Percentiles rank a stretch among this genome's conserved stretches.
Conservation (phyloP, 1,140 invertebrate genomes). For the Vollenhovia emeryi region DNA sequence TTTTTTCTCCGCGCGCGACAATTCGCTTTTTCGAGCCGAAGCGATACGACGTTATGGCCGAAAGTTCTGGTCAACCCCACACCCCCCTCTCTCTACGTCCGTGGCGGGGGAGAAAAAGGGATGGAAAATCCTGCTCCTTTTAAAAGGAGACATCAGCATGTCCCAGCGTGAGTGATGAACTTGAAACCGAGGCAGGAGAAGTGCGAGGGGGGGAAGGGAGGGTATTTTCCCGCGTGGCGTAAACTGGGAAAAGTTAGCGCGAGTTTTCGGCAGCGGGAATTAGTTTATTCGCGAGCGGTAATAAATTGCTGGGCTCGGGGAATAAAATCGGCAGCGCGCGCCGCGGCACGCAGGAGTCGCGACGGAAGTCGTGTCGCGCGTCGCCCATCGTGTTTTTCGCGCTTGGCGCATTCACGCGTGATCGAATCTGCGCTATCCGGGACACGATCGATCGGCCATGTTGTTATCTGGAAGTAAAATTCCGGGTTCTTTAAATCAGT, state of each 20-base stretch:
- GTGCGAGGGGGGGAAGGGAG: too few species aligned
- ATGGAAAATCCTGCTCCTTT: slow-evolving; percentile 14
- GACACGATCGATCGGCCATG: slow-evolving; percentile 19
- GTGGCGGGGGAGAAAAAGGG: neutral
- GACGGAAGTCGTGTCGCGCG: too few species aligned
- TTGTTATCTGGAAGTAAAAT: slow-evolving; percentile 58
- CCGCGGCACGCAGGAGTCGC: neutral
- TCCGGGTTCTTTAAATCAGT: slow-evolving; percentile 46
- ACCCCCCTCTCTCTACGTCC: neutral
- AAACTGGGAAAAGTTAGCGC: slow-evolving; percentile 15
- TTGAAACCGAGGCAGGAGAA: slow-evolving; percentile 6
- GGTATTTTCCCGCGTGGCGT: slow-evolving; percentile 10
- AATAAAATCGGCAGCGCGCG: slow-evolving; percentile 27
- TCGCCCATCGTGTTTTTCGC: too few species aligned
- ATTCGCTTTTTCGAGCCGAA: slow-evolving; percentile 33
- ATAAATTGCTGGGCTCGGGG: slow-evolving; percentile 32
- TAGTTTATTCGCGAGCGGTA: slow-evolving; percentile 47
- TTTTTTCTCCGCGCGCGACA: slow-evolving; percentile 11
- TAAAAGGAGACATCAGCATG: slow-evolving; percentile 25
- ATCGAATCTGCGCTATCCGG: slow-evolving; percentile 42
- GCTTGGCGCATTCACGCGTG: slow-evolving; percentile 17
- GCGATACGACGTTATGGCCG: slow-evolving; percentile 32
- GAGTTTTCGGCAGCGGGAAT: slow-evolving; percentile 44
- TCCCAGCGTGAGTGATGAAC: slow-evolving; percentile 36
- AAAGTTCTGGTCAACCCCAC: slow-evolving; percentile 31